Conservation (phyloP, 2,888 invertebrate species). For the Crepidodera aurea region DNA sequence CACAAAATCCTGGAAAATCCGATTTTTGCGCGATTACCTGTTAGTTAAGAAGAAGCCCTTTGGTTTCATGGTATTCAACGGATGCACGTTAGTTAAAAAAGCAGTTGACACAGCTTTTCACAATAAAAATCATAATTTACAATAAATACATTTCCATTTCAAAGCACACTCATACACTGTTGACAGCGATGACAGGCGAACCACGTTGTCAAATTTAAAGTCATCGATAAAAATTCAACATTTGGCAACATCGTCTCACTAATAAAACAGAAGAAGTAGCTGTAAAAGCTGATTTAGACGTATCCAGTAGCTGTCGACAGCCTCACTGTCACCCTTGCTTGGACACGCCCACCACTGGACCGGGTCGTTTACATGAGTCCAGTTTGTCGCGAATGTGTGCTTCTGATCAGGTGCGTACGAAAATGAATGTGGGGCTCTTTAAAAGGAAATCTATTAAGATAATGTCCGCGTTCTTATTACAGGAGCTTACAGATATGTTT, state of each 20-base stretch:
- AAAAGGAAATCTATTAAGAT: no score
- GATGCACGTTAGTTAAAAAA: constrained; percentile 39
- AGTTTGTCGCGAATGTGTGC: no score
- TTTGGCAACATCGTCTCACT: not conserved
- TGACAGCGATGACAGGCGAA: constrained; percentile 16
- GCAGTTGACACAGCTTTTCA: constrained; percentile 43
- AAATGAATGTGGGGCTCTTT: no score
- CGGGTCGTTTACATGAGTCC: no score
- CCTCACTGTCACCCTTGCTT: no score
- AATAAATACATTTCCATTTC: constrained; percentile 19
- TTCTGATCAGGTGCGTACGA: no score
- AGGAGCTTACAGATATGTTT: no score
- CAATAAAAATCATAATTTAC: constrained; percentile 28
- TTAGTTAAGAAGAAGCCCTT: constrained; percentile 19
- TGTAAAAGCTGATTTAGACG: no score
- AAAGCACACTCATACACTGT: constrained; percentile 25
- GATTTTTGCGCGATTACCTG: constrained; percentile 32
- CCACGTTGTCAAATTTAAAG: constrained; percentile 10
- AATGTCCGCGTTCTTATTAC: no score
- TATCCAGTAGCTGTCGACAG: no score
- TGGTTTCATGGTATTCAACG: constrained; percentile 36
- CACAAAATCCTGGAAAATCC: not conserved
- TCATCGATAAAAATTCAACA: not conserved
- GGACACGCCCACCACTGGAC: no score
- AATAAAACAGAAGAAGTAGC: no score